Evolutionary conservation across 2,113 vertebrate species (phyloP).

Genomic region (Pedionomus torquatus): DNA sequence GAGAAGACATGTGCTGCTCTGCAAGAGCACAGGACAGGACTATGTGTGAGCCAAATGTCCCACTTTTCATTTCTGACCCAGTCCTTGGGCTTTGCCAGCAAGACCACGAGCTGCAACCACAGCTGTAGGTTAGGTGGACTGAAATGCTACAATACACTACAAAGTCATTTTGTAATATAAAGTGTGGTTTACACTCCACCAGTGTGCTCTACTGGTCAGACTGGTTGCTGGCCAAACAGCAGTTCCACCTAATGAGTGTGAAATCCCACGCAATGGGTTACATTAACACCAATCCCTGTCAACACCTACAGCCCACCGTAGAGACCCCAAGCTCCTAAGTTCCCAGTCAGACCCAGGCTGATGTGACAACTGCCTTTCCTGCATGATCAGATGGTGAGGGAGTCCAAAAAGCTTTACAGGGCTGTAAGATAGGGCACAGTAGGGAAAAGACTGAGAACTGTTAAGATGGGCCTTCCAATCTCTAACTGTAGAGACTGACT

Average conservation of each 20-base stretch:
- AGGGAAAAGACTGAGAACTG: neutral
- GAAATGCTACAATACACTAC: neutral
- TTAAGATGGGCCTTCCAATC: neutral
- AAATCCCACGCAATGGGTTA: neutral
- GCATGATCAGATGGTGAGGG: neutral
- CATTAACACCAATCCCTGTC: neutral
- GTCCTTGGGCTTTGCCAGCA: neutral
- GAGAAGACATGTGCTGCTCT: neutral
- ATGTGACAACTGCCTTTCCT: neutral
- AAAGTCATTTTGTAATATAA: neutral
- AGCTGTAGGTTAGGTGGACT: neutral
- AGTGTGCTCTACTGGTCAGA: neutral
- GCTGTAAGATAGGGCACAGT: neutral
- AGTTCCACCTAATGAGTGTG: neutral
- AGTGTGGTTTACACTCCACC: neutral
- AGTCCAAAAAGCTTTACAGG: neutral
- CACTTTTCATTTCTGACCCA: neutral
- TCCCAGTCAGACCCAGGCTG: neutral
- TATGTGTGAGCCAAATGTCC: neutral
- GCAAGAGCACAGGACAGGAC: neutral
- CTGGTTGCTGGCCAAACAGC: neutral
- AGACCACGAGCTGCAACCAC: neutral
- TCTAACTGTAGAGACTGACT: neutral
- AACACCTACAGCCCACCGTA: neutral
- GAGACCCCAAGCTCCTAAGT: neutral